These are phyloP conservation scores for Alectura lathami DNA, from an alignment of 2,113 vertebrate genomes.

Conservation along the genomic window DNA sequence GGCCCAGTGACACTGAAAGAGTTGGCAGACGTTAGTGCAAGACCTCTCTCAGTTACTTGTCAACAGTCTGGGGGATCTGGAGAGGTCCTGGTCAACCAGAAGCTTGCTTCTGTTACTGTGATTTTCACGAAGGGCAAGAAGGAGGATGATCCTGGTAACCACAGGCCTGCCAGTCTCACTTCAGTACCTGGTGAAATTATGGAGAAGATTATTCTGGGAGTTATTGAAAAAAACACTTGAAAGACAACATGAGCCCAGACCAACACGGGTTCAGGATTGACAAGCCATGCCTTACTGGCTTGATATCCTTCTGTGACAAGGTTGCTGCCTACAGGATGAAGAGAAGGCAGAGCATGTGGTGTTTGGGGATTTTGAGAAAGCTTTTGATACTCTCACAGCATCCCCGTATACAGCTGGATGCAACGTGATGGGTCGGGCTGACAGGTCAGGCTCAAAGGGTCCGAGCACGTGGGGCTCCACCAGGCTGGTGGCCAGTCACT, in stretches of 20 bases:
- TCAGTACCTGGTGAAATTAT: not conserved
- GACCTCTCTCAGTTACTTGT: not conserved
- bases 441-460: not conserved
- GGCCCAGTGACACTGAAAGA: not conserved
- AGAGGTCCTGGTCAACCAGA: not conserved
- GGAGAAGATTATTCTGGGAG: not conserved
- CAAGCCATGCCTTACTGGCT: not conserved
- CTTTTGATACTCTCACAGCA: not conserved
- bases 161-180: too few species aligned
- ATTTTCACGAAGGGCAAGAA: not conserved
- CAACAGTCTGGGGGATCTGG: not conserved
- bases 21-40: not conserved
- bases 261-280: not conserved
- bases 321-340: not conserved
- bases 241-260: not conserved
- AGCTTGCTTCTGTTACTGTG: not conserved
- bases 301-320: not conserved
- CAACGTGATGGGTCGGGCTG: not conserved
- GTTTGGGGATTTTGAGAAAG: not conserved
- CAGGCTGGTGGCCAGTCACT: not conserved
- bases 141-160: not conserved
- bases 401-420: not conserved
- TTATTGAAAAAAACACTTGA: not conserved
- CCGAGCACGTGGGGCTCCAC: not conserved
- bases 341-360: not conserved